phyloP scores from a whole-genome alignment of 53 echinoderm and acorn worm species.

The Henricia sp. region DNA sequence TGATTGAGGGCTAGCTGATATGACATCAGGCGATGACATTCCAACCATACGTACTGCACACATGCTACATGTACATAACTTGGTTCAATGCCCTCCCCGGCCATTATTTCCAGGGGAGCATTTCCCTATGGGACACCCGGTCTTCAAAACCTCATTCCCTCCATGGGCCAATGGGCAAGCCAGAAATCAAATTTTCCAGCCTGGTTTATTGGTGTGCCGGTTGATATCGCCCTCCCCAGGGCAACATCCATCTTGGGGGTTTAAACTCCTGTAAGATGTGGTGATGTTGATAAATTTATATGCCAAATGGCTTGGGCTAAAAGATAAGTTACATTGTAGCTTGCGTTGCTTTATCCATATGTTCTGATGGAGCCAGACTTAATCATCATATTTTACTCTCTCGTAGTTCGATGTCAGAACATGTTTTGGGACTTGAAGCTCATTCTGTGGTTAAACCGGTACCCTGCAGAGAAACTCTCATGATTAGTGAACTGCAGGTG shows the following conservation, averaged over 20 bases:
- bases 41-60: too few species aligned
- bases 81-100: slow-evolving; percentile 52
- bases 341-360: not conserved
- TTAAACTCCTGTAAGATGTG: not conserved
- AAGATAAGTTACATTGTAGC: not conserved
- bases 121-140: slow-evolving; percentile 50
- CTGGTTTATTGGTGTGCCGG: slow-evolving; percentile 37
- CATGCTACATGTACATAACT: slow-evolving; percentile 24
- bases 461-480: too few species aligned
- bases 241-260: not conserved
- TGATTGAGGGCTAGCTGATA: not conserved
- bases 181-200: slow-evolving; percentile 48
- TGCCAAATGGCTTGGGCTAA: not conserved
- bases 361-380: slow-evolving; percentile 5
- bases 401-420: slow-evolving; percentile 29
- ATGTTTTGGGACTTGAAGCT: slow-evolving; percentile 6
- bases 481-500: slow-evolving; percentile 45
- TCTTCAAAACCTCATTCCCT: slow-evolving; percentile 36
- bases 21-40: not conserved
- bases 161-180: slow-evolving; percentile 38
- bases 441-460: slow-evolving; percentile 27
- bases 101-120: slow-evolving; percentile 44
- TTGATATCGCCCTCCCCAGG: slow-evolving; percentile 49
- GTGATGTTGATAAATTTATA: not conserved
- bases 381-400: not conserved